phyloP scores from a whole-genome alignment of 1,140 invertebrate genomes.

The Calycopis cecrops region DNA sequence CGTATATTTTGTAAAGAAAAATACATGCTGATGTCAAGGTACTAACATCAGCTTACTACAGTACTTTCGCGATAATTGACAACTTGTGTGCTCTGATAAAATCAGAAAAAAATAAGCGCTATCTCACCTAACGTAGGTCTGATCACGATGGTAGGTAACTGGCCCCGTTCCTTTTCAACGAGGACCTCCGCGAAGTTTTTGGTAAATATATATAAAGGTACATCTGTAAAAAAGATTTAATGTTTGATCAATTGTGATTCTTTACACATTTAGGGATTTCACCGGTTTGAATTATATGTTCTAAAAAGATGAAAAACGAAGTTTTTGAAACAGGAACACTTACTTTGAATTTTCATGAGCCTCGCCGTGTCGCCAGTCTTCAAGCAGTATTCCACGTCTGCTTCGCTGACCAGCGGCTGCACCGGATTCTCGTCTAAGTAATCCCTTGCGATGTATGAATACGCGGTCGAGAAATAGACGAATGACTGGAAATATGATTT shows the following conservation, averaged over 20 bases:
- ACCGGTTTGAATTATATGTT: too few species aligned
- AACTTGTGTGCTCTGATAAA: too few species aligned
- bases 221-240: neutral
- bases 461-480: constrained; percentile 20
- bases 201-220: constrained; percentile 21
- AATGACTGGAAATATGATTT: constrained; percentile 16
- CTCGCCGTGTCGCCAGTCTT: neutral
- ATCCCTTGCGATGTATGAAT: neutral
- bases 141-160: constrained; percentile 24
- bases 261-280: too few species aligned
- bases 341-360: neutral
- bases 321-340: too few species aligned
- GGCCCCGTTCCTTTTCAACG: constrained; percentile 18
- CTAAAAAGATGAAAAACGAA: too few species aligned
- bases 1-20: too few species aligned
- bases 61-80: too few species aligned
- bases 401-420: neutral
- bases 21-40: too few species aligned
- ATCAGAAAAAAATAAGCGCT: too few species aligned
- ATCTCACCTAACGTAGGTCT: constrained; percentile 31
- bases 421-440: neutral
- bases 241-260: too few species aligned
- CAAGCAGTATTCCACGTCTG: neutral
- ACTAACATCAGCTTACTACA: too few species aligned
- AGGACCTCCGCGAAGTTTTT: constrained; percentile 25